phyloP scores from a whole-genome alignment of 2,113 vertebrate species.

The Oreochromis niloticus region DNA sequence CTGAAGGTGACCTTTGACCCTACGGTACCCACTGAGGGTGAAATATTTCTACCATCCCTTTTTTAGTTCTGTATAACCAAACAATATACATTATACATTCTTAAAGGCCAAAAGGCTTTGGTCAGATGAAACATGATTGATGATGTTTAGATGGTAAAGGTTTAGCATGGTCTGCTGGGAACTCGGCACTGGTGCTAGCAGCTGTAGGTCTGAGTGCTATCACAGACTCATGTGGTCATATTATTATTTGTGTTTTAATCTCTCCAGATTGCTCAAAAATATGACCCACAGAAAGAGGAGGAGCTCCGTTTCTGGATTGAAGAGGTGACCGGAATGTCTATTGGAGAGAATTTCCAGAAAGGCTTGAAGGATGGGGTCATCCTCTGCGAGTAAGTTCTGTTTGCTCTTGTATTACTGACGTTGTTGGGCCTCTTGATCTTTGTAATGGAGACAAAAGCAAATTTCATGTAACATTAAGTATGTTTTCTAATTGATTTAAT shows the following conservation, averaged over 20 bases:
- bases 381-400: conserved; percentile 87
- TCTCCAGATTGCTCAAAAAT: conserved; percentile 92
- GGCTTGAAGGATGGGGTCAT: conserved; percentile 96
- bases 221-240: neutral
- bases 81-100: fast-evolving
- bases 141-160: neutral
- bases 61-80: neutral
- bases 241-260: neutral
- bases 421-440: fast-evolving
- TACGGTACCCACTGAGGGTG: fast-evolving
- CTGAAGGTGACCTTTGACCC: fast-evolving
- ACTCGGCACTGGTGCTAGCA: neutral
- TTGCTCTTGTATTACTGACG: neutral
- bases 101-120: neutral
- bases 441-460: neutral
- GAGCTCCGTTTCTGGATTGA: conserved; percentile 96
- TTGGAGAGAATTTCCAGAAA: conserved; percentile 90
- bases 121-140: neutral
- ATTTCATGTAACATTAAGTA: neutral
- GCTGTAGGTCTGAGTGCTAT: neutral
- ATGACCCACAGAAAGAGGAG: conserved; percentile 90
- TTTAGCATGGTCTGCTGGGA: neutral
- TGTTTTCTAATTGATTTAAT: neutral
- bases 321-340: conserved; percentile 89
- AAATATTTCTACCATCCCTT: neutral